Conservation (phyloP, 2,888 invertebrate genomes). For the Ochropleura plecta region DNA sequence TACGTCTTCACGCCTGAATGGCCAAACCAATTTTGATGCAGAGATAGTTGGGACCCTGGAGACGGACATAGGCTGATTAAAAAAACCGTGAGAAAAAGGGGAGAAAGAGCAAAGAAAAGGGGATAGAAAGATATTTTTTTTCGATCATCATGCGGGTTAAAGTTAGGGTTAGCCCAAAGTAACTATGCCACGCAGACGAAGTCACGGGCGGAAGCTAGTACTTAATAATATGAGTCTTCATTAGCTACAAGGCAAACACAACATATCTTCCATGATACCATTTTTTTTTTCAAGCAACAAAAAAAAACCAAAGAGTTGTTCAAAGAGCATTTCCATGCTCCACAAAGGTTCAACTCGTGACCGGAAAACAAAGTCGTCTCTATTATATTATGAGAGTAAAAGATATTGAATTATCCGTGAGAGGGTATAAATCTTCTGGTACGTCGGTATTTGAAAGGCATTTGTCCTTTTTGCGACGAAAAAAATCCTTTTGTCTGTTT, state of each 20-base stretch:
- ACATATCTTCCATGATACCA: not conserved
- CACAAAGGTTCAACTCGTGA: slow-evolving; percentile 39
- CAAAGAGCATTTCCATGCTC: slow-evolving; percentile 36
- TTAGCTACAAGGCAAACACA: not conserved
- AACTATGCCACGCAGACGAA: too few species aligned
- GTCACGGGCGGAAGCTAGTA: too few species aligned
- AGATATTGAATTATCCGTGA: slow-evolving; percentile 83
- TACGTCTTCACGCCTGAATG: too few species aligned
- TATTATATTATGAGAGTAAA: slow-evolving; percentile 78
- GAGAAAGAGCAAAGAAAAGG: too few species aligned
- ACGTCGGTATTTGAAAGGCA: slow-evolving; percentile 79
- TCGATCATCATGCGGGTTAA: too few species aligned
- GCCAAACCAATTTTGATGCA: too few species aligned
- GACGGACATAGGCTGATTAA: too few species aligned
- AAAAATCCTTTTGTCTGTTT: slow-evolving; percentile 84
- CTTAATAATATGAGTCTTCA: not conserved
- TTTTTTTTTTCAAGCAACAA: slow-evolving; percentile 8
- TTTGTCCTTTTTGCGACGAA: slow-evolving; percentile 79
- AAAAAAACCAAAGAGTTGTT: slow-evolving; percentile 36
- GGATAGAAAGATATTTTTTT: too few species aligned
- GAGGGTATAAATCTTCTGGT: slow-evolving; percentile 78
- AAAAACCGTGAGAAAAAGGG: too few species aligned
- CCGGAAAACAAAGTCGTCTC: slow-evolving; percentile 68
- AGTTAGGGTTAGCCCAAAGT: too few species aligned
- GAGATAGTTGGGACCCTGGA: too few species aligned